A percentile compares a stretch with the other conserved stretches of the same genome.
phyloP scores from a whole-genome alignment of 2,797 vertebrate species.

The Amniataba percoides region DNA sequence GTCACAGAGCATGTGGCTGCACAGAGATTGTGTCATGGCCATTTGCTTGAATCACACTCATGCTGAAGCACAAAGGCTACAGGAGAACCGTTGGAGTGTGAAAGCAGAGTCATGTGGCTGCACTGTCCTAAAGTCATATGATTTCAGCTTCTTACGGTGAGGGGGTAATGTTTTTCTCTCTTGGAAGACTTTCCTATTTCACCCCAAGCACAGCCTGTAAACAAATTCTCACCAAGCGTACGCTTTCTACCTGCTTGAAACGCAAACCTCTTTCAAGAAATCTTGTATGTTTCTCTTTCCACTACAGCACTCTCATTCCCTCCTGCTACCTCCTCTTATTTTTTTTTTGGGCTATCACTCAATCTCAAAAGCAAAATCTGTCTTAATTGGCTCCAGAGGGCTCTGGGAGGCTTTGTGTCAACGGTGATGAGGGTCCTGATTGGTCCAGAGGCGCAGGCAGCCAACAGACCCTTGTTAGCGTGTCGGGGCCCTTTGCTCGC shows the following conservation, averaged over 20 bases:
- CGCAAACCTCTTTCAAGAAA: not conserved
- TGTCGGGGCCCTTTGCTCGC: conserved; percentile 85
- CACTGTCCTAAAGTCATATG: conserved; percentile 60
- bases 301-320: conserved; percentile 13
- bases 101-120: conserved; percentile 74
- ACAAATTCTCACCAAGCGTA: not conserved
- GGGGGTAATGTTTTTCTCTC: conserved; percentile 52
- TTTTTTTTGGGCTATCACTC: conserved; percentile 70
- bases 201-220: not conserved
- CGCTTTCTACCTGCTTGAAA: conserved; percentile 8
- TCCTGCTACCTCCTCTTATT: conserved; percentile 13
- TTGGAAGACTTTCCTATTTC: conserved; percentile 25
- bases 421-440: conserved; percentile 82
- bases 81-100: conserved; percentile 57
- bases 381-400: conserved; percentile 89
- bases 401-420: conserved; percentile 86
- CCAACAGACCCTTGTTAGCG: conserved; percentile 89
- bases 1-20: conserved; percentile 3
- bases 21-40: conserved; percentile 14
- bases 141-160: conserved; percentile 50
- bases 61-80: conserved; percentile 30
- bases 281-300: conserved; percentile 7
- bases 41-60: conserved; percentile 25
- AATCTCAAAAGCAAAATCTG: conserved; percentile 82
- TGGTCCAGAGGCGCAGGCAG: conserved; percentile 86